A percentile compares a stretch with the other conserved stretches of the same genome.
Evolutionary conservation across 2,113 vertebrate species (phyloP).

Genomic region (Heterotis niloticus): DNA sequence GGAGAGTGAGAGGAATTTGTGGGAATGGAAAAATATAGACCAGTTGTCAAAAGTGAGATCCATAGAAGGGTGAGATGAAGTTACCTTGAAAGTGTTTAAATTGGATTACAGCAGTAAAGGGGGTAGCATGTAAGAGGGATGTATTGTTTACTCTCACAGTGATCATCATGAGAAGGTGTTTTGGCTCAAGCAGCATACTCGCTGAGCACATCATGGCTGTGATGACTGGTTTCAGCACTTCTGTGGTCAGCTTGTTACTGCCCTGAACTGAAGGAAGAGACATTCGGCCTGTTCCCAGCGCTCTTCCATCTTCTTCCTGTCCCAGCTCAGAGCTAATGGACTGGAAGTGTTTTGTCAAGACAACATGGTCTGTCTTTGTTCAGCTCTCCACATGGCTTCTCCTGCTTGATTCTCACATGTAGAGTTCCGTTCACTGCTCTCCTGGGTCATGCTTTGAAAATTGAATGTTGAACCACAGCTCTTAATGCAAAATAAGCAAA

Average conservation of each 20-base stretch:
- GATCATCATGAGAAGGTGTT: not conserved
- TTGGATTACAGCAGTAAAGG: not conserved
- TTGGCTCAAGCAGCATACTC: not conserved
- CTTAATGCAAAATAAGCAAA: not conserved
- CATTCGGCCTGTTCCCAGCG: not conserved
- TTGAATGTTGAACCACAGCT: too few relatives aligned
- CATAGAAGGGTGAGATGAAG: not conserved
- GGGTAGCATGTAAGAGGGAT: not conserved
- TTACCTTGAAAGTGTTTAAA: too few relatives aligned
- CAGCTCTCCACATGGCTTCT: not conserved
- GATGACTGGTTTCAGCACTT: not conserved
- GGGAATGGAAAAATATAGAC: constrained; percentile 3
- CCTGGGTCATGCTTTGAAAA: too few relatives aligned
- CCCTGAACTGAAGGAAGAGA: not conserved
- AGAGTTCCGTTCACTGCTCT: too few relatives aligned
- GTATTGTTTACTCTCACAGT: constrained; percentile 2
- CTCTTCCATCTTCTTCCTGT: not conserved
- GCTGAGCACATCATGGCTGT: not conserved
- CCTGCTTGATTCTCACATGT: not conserved
- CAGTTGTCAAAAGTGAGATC: not conserved
- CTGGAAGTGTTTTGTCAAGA: not conserved
- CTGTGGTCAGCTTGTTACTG: not conserved
- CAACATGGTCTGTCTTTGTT: not conserved
- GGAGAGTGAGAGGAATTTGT: not conserved
- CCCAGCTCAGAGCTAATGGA: not conserved